These are phyloP conservation scores for Autographa pulchrina DNA, from an alignment of 2,888 invertebrate genomes.

Conservation along the genomic window DNA sequence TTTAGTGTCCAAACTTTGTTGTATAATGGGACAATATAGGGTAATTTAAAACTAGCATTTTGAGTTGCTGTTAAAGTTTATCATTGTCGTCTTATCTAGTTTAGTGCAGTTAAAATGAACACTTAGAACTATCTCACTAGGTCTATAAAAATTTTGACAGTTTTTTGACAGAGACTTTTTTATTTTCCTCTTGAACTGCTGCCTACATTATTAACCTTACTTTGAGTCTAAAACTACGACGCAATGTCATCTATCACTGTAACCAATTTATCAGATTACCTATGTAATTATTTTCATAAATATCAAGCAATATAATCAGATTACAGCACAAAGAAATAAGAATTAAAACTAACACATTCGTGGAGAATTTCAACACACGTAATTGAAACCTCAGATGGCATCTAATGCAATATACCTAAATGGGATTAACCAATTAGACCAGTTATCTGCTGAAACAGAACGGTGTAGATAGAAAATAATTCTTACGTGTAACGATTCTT, in stretches of 20 bases:
- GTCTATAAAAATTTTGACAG: no score
- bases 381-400: slow-evolving; percentile 55
- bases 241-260: no score
- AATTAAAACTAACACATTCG: slow-evolving; percentile 20
- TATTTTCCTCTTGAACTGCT: no score
- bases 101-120: not conserved
- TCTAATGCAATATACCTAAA: slow-evolving; percentile 48
- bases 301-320: not conserved
- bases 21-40: not conserved
- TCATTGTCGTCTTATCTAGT: not conserved
- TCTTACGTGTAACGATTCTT: slow-evolving; percentile 16
- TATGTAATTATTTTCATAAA: not conserved
- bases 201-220: no score
- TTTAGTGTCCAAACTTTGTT: slow-evolving; percentile 1
- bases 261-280: no score
- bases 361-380: slow-evolving; percentile 28
- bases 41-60: not conserved
- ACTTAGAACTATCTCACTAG: no score
- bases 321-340: slow-evolving; percentile 15
- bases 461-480: slow-evolving; percentile 16
- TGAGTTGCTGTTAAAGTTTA: not conserved
- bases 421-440: slow-evolving; percentile 55
- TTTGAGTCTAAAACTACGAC: no score
- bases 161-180: not conserved
- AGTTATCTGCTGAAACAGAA: slow-evolving; percentile 44